Evolutionary conservation across 2,888 invertebrate genomes (phyloP), one percentile per base, ranked within the genome.

Genomic region (Elysia crispata): DNA sequence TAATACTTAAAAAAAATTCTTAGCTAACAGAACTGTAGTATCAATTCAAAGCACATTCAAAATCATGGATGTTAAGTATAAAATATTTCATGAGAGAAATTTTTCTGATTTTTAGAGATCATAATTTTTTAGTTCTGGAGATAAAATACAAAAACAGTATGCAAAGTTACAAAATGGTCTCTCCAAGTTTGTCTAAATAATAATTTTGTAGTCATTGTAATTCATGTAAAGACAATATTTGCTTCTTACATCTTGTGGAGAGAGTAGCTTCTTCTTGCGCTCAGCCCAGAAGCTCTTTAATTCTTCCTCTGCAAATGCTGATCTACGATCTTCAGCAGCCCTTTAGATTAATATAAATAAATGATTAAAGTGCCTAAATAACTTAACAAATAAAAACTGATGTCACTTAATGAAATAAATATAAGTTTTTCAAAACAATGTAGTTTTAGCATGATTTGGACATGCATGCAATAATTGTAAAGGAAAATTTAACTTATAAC

Each of bases 281-380:
- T 91, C 90, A 23, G 74, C 28, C 0, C 88, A 79, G 79, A 87
- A 91, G 54, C 85, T 86, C 70, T 86, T 87, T 13, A 87, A 82
- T 81, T 91, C 91, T 64, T 86, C 85, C 11, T 91, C 91, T 33
- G 89, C 86, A 70, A 88, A 80, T 0, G 88, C 89, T 69, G 77
- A 75, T 67, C 89, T 83, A 57, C 76, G 76, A 57, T 85, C 83
- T 76, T 88, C 87, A 76, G 82, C 85, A 66, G 81, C 85, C 79
- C 89, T 89, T 76, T 0, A 82, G 57, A 57, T 1, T 31, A 8
- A 66, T 62, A 31, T 28, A n/a, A 5, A 57, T 33, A 30, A 31
- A 33, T 23, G 23, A 54, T 28, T 8, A 57, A 20, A 76, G 23
- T 6, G 30, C 13, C 73, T 18, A 41, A 8, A 31, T 23, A 66